A percentile compares a stretch with the other conserved stretches of the same genome.
Conservation (phyloP, 2,888 invertebrate species). For the Pelosia muscerda region DNA sequence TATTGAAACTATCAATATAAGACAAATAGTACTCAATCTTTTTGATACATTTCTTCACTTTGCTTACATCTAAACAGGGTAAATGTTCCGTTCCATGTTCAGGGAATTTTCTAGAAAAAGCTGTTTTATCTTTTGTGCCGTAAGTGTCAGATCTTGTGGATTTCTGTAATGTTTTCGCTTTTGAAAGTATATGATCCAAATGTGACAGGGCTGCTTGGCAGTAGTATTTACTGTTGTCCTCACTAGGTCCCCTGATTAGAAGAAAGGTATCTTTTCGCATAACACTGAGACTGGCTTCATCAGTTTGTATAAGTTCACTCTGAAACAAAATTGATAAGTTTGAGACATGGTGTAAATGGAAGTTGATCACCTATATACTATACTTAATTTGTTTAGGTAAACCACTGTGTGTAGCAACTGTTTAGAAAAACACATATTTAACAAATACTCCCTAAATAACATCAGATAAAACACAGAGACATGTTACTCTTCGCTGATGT, state of each 20-base stretch:
- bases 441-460: too few species aligned
- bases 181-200: conserved; percentile 83
- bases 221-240: conserved; percentile 84
- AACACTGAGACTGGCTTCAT: conserved; percentile 84
- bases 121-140: conserved; percentile 46
- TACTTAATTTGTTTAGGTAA: too few species aligned
- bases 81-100: conserved; percentile 82
- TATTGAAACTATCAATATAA: conserved; percentile 83
- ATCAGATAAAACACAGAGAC: too few species aligned
- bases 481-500: too few species aligned
- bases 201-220: conserved; percentile 90
- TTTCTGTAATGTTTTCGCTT: conserved; percentile 69
- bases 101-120: conserved; percentile 87
- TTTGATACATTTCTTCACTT: conserved; percentile 86
- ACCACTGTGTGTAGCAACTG: too few species aligned
- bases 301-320: conserved; percentile 86
- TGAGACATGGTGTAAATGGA: background rate
- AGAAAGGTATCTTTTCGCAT: conserved; percentile 88
- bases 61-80: conserved; percentile 82
- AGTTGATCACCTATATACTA: too few species aligned
- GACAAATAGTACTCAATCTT: conserved; percentile 92
- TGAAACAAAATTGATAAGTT: conserved; percentile 62
- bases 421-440: too few species aligned
- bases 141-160: conserved; percentile 43
- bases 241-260: conserved; percentile 88